Evolutionary conservation across 2,113 vertebrate genomes (phyloP), one percentile per base, ranked within the genome.

Genomic region (Rhabdomys dilectus): DNA sequence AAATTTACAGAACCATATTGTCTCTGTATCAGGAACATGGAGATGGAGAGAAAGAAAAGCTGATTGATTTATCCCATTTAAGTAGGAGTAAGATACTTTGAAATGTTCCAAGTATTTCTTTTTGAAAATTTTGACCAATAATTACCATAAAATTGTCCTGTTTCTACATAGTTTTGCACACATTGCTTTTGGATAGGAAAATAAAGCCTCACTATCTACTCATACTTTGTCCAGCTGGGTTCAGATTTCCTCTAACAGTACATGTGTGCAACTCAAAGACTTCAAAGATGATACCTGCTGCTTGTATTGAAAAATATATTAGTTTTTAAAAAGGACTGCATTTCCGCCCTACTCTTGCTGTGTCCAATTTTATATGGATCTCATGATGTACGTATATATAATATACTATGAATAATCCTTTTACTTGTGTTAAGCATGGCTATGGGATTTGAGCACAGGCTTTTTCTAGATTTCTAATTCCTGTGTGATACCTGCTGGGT

Each of bases 391-490:
- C 36, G 31, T 36, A 68, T 68, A 34, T 7, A 68, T 36, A 58
- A 58, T 72, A 89, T 6, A 3, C 10, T 56, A 58, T 73, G 48
- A 58, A 15, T 42, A 91, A 89, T 92, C 42, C 12, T 45, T 75
- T 39, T 19, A 5, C 17, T 5, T 58, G 19, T 8, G 34, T 19
- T 2, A 21, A 2, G 2, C 3, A 15, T 2, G 51, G 12, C 2
- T 53, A 22, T 29, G 19, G 13, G 19, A 60, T 19, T 31, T 0
- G 22, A 64, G 7, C 48, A 87, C 34, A 91, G 19, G 0, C 21
- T 7, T 3, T 13, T 24, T 29, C 16, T 24, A 3, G 9, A 2
- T 10, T 13, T 15, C 42, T 13, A 26, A 10, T 9, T 48, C 58
- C 4, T 56, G 36, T 62, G n/a, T 17, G 19, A 53, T 34, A 56